Evolutionary conservation across 2,888 invertebrate species (phyloP).

Genomic region (Phania funesta): DNA sequence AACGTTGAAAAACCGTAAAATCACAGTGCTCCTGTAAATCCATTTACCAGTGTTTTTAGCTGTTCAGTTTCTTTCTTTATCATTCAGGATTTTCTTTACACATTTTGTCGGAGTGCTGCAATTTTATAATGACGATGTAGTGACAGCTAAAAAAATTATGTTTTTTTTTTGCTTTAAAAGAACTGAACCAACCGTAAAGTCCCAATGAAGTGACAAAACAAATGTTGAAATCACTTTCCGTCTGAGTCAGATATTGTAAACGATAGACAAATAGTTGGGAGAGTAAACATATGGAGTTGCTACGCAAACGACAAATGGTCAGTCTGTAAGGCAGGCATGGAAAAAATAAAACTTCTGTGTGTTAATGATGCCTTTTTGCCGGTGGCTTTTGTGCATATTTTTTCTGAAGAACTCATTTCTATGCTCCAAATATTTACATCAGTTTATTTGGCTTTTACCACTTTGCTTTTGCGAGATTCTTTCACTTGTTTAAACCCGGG

Average conservation of each 20-base stretch:
- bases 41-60: too few relatives aligned
- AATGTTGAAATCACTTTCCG: conserved; percentile 56
- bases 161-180: not conserved
- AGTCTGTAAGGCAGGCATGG: not conserved
- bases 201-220: conserved; percentile 31
- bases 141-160: too few relatives aligned
- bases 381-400: not conserved
- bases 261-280: conserved; percentile 29
- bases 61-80: conserved; percentile 11
- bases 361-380: conserved; percentile 38
- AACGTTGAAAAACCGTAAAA: conserved; percentile 1
- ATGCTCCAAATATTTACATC: conserved; percentile 59
- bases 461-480: not conserved
- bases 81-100: not conserved
- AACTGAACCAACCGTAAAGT: not conserved
- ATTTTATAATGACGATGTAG: too few relatives aligned
- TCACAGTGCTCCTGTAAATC: not conserved
- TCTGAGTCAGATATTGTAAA: conserved; percentile 1
- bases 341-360: not conserved
- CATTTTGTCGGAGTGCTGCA: too few relatives aligned
- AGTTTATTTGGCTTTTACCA: conserved; percentile 12
- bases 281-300: not conserved
- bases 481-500: not conserved
- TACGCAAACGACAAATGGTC: conserved; percentile 1
- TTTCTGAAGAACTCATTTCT: too few relatives aligned